These are phyloP conservation scores for Poliocrania exsul DNA, from an alignment of 2,797 vertebrate species.

Conservation along the genomic window DNA sequence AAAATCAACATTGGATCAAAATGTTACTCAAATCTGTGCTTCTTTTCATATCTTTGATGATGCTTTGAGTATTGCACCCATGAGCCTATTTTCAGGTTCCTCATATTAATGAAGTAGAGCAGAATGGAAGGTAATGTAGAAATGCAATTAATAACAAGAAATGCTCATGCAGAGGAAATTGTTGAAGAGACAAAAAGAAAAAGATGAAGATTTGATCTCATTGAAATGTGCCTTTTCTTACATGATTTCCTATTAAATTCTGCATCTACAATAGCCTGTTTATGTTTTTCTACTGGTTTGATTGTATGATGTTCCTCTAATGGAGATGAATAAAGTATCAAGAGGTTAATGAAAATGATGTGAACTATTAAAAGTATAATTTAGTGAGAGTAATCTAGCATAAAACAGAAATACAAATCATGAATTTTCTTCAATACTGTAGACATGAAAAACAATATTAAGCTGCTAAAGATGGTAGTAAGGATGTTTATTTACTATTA, in stretches of 20 bases:
- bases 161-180: neutral
- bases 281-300: neutral
- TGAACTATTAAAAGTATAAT: neutral
- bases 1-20: neutral
- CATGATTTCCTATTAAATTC: neutral
- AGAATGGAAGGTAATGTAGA: neutral
- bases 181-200: neutral
- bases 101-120: neutral
- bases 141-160: neutral
- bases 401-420: neutral
- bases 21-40: neutral
- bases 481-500: neutral
- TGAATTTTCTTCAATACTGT: neutral
- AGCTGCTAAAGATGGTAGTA: neutral
- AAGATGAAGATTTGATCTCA: neutral
- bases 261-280: neutral
- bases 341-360: slow-evolving; percentile 3
- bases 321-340: neutral
- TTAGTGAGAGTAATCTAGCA: neutral
- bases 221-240: neutral
- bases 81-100: neutral
- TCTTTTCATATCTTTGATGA: neutral
- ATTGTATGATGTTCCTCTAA: neutral
- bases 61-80: neutral
- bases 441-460: neutral